Base-by-base conservation (phyloP, 2,888 invertebrate genomes). In the Orchestes rusci region DNA sequence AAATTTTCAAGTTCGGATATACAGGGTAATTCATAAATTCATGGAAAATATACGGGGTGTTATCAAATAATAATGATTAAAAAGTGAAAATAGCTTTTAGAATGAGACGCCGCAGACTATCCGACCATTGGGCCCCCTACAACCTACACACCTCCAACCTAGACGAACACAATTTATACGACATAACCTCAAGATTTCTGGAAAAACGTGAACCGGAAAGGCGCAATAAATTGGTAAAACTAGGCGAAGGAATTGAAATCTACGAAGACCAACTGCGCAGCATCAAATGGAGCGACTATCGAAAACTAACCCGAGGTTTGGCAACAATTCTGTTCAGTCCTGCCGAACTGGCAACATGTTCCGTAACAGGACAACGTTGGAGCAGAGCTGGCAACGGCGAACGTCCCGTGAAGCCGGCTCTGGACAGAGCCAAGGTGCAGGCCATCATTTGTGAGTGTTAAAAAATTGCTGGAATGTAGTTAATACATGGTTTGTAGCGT, bases 321-420 rank as follows among this genome's bases (percentile, higher is more conserved):
- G 83, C 83, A 13, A 82, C 82, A n/a, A 81, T 82, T 55, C 64
- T 83, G 53, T 83, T 83, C 67, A 80, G 82, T 56, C 82, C 82
- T 7, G 79, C 80, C 52, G 83, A 83, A 66, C 68, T 83, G 62
- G 83, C 82, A 12, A 82, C 82, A 16, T 82, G 82, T 64, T 82
- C 82, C 12, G 83, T 83, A 39, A 83, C 83, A 37, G 83, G 83
- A 29, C 83, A 83, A 70, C 74, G 83, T 48, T 83, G 82, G 82
- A 82, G 81, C 58, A 73, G 82, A 32, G 82, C 82, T 29, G 81
- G 82, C 28, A 79, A 77, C 55, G 82, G 80, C 56, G 79, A 81
- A 55, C 73, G 82, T 28, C 82, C 82, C n/a, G 82, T 82, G 28
- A 83, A 83, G 65, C 83, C 82, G 39, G 82, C 83, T 34, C 69